Evolutionary conservation across 2,113 vertebrate genomes (phyloP), one percentile per base, ranked within the genome.

Genomic region (Alethe castanea): DNA sequence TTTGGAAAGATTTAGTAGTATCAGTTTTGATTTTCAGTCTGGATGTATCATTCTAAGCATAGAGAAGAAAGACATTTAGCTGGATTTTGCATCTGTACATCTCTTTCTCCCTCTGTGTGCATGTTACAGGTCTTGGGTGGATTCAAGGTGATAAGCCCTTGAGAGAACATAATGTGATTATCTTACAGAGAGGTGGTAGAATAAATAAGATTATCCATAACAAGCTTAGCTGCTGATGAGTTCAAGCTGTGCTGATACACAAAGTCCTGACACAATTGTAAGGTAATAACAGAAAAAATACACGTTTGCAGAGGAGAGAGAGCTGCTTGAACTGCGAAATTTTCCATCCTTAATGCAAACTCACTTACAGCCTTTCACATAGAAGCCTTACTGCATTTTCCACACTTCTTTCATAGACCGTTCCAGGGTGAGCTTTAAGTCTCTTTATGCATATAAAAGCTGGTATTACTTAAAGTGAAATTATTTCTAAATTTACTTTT

Each of bases 161-260:
- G 94, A 94, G 96, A 90, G 92, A 94, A 79, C 59, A 33, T 96
- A 96, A 97, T 94, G 60, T 91, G 84, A 96, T 97, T 97, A 94
- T 90, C 90, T 92, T 88, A 67, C 64, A 96, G 86, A 88, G 86
- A 90, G 53, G 74, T 89, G 73, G 78, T 91, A 88, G 83, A 71
- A 90, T 96, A 97, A 96, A 97, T 95, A 92, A 94, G 93, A 97
- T 97, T 97, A 97, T 94, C 94, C 70, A 77, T 96, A 94, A 95
- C 92, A 97, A 92, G 92, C 93, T 97, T 96, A 96, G 83, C 81
- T 81, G n/a, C 94, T 53, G 50, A 95, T 79, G 86, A 92, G 88
- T 94, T 97, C 96, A 97, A 89, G 67, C 95, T 92, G 78, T 67
- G 71, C 90, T 93, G 95, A 86, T 95, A 92, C 81, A 88, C 82